phyloP scores from a whole-genome alignment of 2,113 vertebrate genomes.

The Oreochromis spilurus region DNA sequence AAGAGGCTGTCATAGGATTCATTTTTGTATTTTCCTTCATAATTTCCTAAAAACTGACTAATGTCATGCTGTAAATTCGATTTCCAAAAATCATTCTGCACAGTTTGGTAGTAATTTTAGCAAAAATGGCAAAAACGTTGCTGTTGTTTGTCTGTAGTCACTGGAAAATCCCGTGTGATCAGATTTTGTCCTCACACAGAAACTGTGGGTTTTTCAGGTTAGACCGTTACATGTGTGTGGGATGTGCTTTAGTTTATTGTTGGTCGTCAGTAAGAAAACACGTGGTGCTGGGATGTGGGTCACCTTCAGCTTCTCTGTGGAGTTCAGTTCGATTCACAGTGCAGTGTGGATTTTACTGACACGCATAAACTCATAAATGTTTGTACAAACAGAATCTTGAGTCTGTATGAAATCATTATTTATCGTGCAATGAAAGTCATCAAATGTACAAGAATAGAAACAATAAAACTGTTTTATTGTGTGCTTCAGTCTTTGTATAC shows the following conservation, averaged over 20 bases:
- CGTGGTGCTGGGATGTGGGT: neutral
- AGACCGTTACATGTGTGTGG: neutral
- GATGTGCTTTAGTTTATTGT: neutral
- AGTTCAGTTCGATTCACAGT: neutral
- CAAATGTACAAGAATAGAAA: neutral
- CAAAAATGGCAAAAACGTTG: neutral
- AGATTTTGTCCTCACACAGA: neutral
- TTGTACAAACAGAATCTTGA: neutral
- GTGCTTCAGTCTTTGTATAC: neutral
- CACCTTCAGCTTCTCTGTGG: neutral
- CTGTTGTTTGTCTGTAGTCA: neutral
- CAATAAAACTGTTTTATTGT: neutral
- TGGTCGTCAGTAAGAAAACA: neutral
- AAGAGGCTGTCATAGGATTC: fast-evolving
- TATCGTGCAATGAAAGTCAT: neutral
- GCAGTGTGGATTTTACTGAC: neutral
- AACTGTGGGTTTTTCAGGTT: neutral
- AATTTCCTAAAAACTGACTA: neutral
- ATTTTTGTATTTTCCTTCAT: neutral
- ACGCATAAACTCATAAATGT: neutral
- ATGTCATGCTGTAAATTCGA: neutral
- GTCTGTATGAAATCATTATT: neutral
- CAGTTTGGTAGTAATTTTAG: neutral
- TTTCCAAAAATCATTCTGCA: fast-evolving
- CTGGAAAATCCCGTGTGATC: neutral